Evolutionary conservation across 2,113 vertebrate genomes (phyloP), one percentile per base, ranked within the genome.

Genomic region (Quiscalus mexicanus): DNA sequence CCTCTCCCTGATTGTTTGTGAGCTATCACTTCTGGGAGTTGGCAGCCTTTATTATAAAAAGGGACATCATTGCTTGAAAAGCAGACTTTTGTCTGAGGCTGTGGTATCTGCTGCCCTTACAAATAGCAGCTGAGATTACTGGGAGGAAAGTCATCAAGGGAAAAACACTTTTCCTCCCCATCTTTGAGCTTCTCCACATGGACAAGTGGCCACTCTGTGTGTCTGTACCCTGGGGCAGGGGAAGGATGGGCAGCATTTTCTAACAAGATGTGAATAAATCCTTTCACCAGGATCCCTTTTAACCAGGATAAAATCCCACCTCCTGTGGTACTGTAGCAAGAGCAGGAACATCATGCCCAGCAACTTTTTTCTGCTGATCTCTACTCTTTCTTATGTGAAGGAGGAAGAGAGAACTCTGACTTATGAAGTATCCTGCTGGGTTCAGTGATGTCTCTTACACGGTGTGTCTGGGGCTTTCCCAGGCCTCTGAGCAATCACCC

Each of bases 1-100:
- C 89, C 92, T 95, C 90, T 87, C 30, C 5, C 90, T 85, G 77
- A 95, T 87, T 91, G 90, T 95, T 95, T 94, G 90, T 92, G 95
- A 96, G 84, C 91, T 69, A 95, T 94, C 73, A 74, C 92, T 94
- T 86, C 93, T 94, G 73, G 82, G 90, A 93, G 70, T 22, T 95
- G 94, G 90, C 94, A 96, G 82, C 84, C 74, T 87, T 97, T 94
- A 67, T 95, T 95, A 87, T 81, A 68, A 70, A 80, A 90, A 87
- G 69, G 96, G 84, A 89, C 86, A 95, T 86, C 52, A 19, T 67
- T 85, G 73, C 89, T 59, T 67, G 77, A 90, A 64, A 76, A 88
- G 84, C 84, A 85, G 83, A 85, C 75, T 94, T 90, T 74, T 83
- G 87, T 96, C 88, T 70, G 83, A 83, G 95, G 91, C 83, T 59